These are phyloP conservation scores for Sitobion miscanthi DNA, from an alignment of 1,140 invertebrate species.

Conservation along the genomic window DNA sequence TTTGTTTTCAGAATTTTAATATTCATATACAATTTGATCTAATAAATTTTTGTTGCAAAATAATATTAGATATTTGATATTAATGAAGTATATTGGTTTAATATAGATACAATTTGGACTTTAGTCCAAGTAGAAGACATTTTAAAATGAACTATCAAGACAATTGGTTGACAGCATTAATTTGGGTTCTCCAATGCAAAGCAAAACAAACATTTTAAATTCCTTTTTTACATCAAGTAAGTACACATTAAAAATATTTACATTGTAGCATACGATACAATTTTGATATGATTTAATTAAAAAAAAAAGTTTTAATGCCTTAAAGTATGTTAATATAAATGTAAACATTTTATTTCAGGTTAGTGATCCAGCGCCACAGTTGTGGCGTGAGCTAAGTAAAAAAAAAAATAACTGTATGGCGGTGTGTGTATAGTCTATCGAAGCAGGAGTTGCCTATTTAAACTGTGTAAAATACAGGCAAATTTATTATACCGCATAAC, in stretches of 20 bases:
- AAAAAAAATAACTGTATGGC: too few relatives aligned
- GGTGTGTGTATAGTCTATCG: too few relatives aligned
- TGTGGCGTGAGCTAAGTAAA: too few relatives aligned
- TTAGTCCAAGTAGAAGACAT: conserved; percentile 46
- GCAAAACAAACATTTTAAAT: neutral
- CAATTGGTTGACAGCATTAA: conserved; percentile 45
- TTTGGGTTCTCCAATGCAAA: conserved; percentile 39
- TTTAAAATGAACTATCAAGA: conserved; percentile 53
- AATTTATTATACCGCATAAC: too few relatives aligned
- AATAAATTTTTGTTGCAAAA: neutral
- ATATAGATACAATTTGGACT: conserved; percentile 50
- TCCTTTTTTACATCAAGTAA: conserved; percentile 41
- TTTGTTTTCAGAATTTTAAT: neutral
- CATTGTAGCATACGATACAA: neutral
- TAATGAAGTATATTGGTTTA: neutral
- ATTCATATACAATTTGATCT: neutral
- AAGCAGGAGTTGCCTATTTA: too few relatives aligned
- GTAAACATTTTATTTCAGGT: neutral
- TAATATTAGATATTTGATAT: neutral
- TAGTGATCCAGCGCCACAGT: too few relatives aligned
- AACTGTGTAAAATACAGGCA: too few relatives aligned
- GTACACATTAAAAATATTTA: neutral
- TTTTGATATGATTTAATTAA: neutral
- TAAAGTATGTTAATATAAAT: neutral
- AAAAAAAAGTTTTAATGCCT: neutral